phyloP scores from a whole-genome alignment of 1,140 invertebrate genomes.

The Caenorhabditis latens region DNA sequence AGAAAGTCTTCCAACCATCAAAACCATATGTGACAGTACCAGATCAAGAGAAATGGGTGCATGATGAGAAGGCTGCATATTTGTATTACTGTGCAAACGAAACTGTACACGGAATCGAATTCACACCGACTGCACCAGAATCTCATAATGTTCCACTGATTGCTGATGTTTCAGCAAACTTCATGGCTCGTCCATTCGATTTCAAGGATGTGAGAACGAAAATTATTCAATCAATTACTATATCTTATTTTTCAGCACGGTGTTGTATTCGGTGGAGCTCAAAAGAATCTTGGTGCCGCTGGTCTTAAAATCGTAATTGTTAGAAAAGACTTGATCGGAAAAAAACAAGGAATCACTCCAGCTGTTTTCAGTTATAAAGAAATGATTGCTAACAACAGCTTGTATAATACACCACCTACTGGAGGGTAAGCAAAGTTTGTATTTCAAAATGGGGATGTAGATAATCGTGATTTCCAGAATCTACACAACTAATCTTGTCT shows the following conservation, averaged over 20 bases:
- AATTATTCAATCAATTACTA: constrained; percentile 13
- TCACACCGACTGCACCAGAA: constrained; percentile 85
- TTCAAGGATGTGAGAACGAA: constrained; percentile 85
- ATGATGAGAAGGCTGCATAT: constrained; percentile 92
- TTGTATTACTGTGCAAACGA: constrained; percentile 97
- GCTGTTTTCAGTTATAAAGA: constrained; percentile 88
- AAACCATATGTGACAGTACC: constrained; percentile 78
- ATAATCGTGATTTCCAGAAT: constrained; percentile 83
- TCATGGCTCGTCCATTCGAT: constrained; percentile 89
- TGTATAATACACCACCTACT: constrained; percentile 94
- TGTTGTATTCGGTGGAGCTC: constrained; percentile 93
- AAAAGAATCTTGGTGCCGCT: constrained; percentile 96
- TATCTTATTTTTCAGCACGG: constrained; percentile 84
- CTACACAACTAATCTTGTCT: constrained; percentile 89
- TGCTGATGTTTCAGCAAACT: constrained; percentile 96
- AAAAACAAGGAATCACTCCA: constrained; percentile 80
- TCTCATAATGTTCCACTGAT: constrained; percentile 88
- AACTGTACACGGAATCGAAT: constrained; percentile 96
- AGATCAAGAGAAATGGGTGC: constrained; percentile 83
- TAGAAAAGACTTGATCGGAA: constrained; percentile 89
- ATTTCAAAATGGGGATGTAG: no score
- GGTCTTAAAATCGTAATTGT: constrained; percentile 93
- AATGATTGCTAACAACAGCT: constrained; percentile 87
- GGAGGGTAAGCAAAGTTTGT: constrained; percentile 84
- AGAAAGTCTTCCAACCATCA: constrained; percentile 80